phyloP scores from a whole-genome alignment of 2,888 invertebrate genomes.

The Euzetes globulus region DNA sequence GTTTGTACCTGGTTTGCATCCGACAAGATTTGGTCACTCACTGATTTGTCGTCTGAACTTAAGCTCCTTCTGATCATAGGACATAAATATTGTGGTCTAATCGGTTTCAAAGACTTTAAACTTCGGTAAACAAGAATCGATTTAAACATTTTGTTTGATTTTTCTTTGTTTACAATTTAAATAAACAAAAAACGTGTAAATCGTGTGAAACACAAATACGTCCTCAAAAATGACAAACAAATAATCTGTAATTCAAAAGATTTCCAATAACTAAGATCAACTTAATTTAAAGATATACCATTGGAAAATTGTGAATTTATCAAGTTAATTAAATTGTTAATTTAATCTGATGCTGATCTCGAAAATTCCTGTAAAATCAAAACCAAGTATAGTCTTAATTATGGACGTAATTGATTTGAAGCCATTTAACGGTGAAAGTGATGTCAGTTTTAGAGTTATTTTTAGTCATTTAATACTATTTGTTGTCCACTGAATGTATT shows the following conservation, averaged over 20 bases:
- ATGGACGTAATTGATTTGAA: background rate
- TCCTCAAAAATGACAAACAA: too few species aligned
- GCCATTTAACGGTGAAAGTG: conserved; percentile 1
- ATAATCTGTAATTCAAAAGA: too few species aligned
- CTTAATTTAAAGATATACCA: too few species aligned
- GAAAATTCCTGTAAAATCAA: background rate
- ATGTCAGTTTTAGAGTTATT: background rate
- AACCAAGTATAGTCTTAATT: background rate
- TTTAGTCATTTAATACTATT: background rate
- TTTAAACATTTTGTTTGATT: conserved; percentile 5
- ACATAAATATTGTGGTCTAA: background rate
- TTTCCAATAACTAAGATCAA: too few species aligned
- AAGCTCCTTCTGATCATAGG: background rate
- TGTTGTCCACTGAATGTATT: background rate
- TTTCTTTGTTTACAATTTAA: background rate
- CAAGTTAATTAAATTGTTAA: too few species aligned
- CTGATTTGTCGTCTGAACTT: background rate
- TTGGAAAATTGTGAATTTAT: too few species aligned
- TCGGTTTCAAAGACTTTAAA: background rate
- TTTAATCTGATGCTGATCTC: background rate
- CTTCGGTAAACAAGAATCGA: background rate
- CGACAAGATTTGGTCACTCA: background rate
- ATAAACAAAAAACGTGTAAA: background rate
- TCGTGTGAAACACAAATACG: too few species aligned
- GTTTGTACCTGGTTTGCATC: background rate